Base-by-base conservation (phyloP, 1,140 invertebrate species). In the Periplaneta americana region DNA sequence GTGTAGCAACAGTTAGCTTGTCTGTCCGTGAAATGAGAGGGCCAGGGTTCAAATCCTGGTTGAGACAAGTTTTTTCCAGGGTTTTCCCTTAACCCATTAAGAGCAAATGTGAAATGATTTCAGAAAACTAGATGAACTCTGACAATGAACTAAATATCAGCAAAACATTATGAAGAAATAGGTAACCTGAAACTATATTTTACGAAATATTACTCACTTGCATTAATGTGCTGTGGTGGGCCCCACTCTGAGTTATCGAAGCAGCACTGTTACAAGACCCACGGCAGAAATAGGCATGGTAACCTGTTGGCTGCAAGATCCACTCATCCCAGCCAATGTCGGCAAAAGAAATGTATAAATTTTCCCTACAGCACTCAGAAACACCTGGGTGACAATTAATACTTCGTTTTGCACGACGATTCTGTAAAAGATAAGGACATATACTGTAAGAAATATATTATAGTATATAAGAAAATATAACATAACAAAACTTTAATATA, bases 301-400 rank as follows among this genome's bases (percentile, higher is more conserved):
- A 97, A 0, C 93, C 94, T 17, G 89, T 89, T 0, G 96, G 96
- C 75, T 93, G 90, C 31, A 97, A 91, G 79, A 98, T 96, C 95
- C 95, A 97, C 87, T 96, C 93, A 83, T 93, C 93, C 96, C 96
- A 97, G 74, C 95, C 95, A 66, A 97, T 93, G 34, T 96, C 94
- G 33, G 91, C 91, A 86, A 97, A 97, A 82, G 93, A 94, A 22
- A 97, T 93, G 84, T 94, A 94, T 0, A 97, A 89, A 18, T 93
- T 93, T 85, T 97, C 95, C 35, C 95, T 88, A 85, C 96, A 97
- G 86, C 96, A 97, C 84, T 96, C 94, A 66, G 91, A 92, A 84
- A 92, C 91, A 22, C 91, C 92, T 13, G 91, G 90, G 0, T 89
- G 87, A 85, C 95, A 96, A 84, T 95, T 94, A 5, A 93, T 88